Evolutionary conservation across 2,113 vertebrate genomes (phyloP).

Genomic region (Elachura formosa): DNA sequence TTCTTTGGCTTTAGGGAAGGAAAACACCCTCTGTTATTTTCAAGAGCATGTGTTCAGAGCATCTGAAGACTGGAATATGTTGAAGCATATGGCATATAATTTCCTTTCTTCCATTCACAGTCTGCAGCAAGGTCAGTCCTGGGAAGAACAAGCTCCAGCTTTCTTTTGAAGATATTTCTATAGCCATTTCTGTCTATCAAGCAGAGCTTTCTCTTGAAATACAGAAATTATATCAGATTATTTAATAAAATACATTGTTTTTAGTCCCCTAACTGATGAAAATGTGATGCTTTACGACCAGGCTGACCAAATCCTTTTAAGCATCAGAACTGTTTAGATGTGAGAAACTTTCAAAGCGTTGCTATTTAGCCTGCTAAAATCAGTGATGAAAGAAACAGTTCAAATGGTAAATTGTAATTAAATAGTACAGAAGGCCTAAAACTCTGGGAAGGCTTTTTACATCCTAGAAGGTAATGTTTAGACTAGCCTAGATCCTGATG

Average conservation of each 20-base stretch:
- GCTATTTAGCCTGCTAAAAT: not conserved
- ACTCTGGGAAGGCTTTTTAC: not conserved
- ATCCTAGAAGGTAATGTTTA: not conserved
- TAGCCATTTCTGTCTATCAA: not conserved
- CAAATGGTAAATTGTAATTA: not conserved
- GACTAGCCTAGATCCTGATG: not conserved
- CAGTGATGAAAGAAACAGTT: not conserved
- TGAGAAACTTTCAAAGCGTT: not conserved
- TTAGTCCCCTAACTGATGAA: not conserved
- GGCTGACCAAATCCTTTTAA: not conserved
- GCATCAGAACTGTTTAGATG: not conserved
- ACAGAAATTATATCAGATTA: not conserved
- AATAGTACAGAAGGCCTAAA: not conserved
- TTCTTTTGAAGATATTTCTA: not conserved
- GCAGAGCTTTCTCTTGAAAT: not conserved
- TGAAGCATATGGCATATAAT: constrained; percentile 28
- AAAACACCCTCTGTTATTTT: constrained; percentile 55
- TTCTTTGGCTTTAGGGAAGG: constrained; percentile 9
- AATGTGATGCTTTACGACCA: not conserved
- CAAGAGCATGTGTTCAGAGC: constrained; percentile 28
- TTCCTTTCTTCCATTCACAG: constrained; percentile 31
- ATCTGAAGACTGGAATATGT: constrained; percentile 49
- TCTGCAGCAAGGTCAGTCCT: not conserved
- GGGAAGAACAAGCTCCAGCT: not conserved
- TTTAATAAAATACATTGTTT: not conserved